Percentiles rank a stretch among this genome's conserved stretches.
phyloP scores from a whole-genome alignment of 2,888 invertebrate species.

The Flabesymbios commensalis region DNA sequence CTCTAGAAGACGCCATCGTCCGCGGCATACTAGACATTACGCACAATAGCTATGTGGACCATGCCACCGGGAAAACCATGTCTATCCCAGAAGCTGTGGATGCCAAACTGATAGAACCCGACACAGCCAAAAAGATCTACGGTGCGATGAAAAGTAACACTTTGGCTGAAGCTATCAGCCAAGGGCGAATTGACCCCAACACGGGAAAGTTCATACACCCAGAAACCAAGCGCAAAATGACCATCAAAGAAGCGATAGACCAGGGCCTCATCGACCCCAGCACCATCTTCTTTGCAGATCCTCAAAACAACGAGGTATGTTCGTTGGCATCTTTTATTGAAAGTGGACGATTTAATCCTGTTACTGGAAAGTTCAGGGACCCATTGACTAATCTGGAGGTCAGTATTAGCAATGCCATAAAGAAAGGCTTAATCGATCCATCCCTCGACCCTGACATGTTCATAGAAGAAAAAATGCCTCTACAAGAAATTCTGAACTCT shows the following conservation, averaged over 20 bases:
- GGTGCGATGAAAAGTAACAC: slow-evolving; percentile 58
- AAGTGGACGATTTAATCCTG: slow-evolving; percentile 67
- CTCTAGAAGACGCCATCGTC: slow-evolving; percentile 88
- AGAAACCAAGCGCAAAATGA: slow-evolving; percentile 62
- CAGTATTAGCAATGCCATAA: slow-evolving; percentile 74
- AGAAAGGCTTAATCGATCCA: slow-evolving; percentile 68
- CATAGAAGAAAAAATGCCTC: slow-evolving; percentile 45
- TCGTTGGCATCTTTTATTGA: slow-evolving; percentile 47
- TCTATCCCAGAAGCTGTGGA: slow-evolving; percentile 46
- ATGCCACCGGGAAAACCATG: slow-evolving; percentile 22
- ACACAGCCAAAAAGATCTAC: slow-evolving; percentile 39
- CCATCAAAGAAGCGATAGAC: slow-evolving; percentile 75
- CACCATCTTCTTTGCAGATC: slow-evolving; percentile 52
- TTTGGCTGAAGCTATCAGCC: slow-evolving; percentile 56
- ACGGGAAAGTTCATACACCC: slow-evolving; percentile 62
- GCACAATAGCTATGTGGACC: slow-evolving; percentile 15
- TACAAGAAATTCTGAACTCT: slow-evolving; percentile 48
- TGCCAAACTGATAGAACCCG: slow-evolving; percentile 15
- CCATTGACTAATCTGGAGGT: slow-evolving; percentile 69
- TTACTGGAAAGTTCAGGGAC: slow-evolving; percentile 67
- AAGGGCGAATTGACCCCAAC: slow-evolving; percentile 58
- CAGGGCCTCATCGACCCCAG: slow-evolving; percentile 64
- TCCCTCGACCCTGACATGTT: slow-evolving; percentile 34
- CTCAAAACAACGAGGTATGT: slow-evolving; percentile 45
- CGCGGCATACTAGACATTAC: slow-evolving; percentile 65